A percentile compares a stretch with the other conserved stretches of the same genome.
Conservation (phyloP, 2,888 invertebrate species). For the Dascillus cervinus region DNA sequence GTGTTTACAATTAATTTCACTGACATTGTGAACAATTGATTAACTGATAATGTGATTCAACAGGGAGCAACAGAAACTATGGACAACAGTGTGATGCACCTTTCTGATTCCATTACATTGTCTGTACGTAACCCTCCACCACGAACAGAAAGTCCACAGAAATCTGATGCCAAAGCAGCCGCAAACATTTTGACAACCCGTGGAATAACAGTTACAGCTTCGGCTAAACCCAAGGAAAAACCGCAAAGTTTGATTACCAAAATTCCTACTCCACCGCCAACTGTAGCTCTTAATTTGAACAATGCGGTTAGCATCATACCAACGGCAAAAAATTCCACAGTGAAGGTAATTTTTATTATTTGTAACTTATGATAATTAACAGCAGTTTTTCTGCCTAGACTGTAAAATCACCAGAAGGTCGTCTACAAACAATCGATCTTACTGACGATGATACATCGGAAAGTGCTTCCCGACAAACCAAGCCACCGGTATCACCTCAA, state of each 20-base stretch:
- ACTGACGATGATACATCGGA: conserved; percentile 45
- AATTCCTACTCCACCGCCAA: conserved; percentile 37
- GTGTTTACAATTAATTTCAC: too few species aligned
- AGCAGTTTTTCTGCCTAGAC: conserved; percentile 2
- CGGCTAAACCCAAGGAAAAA: conserved; percentile 43
- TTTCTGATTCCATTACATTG: conserved; percentile 67
- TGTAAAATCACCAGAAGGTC: neutral
- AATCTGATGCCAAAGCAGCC: conserved; percentile 66
- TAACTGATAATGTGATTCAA: too few species aligned
- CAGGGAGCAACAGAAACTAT: conserved; percentile 33
- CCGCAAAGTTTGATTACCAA: conserved; percentile 34
- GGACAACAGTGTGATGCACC: conserved; percentile 52
- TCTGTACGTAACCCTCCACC: conserved; percentile 48
- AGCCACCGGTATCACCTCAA: conserved; percentile 16
- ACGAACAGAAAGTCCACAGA: conserved; percentile 45
- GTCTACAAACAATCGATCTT: conserved; percentile 47
- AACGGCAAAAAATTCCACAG: conserved; percentile 17
- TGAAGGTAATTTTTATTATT: neutral
- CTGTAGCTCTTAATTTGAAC: conserved; percentile 49
- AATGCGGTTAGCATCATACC: conserved; percentile 56
- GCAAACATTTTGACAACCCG: conserved; percentile 69
- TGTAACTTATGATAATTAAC: neutral
- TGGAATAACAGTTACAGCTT: conserved; percentile 69
- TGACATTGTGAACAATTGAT: too few species aligned
- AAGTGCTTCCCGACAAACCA: conserved; percentile 34